Conservation (phyloP, 2,797 vertebrate genomes). For the Chiloscyllium punctatum region DNA sequence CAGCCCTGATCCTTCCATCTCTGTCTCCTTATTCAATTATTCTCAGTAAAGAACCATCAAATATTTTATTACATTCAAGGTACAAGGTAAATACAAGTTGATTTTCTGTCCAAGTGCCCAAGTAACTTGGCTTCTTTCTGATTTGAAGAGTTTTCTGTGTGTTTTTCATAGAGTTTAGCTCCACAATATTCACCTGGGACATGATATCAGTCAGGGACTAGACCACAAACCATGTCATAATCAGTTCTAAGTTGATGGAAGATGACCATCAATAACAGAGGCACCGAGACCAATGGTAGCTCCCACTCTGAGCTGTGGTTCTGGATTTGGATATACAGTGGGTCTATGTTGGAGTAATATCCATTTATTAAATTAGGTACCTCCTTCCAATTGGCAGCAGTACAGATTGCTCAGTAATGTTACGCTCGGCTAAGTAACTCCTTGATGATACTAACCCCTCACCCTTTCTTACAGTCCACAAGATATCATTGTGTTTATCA, state of each 20-base stretch:
- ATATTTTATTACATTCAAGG: background rate
- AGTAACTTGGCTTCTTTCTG: background rate
- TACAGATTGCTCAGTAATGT: background rate
- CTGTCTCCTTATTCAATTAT: background rate
- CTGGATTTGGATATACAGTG: too few relatives aligned
- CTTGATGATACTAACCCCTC: background rate
- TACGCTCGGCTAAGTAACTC: background rate
- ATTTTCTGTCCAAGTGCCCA: background rate
- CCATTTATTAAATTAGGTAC: background rate
- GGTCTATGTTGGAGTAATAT: background rate
- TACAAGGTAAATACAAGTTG: background rate
- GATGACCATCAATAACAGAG: background rate
- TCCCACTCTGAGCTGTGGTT: background rate
- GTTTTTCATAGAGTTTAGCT: background rate
- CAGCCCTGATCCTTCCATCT: background rate
- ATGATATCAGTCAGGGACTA: background rate
- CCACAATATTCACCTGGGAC: background rate
- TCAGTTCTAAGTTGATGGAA: too few relatives aligned
- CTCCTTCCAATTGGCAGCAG: too few relatives aligned
- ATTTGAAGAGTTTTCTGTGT: background rate
- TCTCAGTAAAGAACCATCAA: background rate
- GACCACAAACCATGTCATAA: background rate
- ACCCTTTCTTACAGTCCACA: conserved; percentile 69
- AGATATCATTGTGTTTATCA: conserved; percentile 84
- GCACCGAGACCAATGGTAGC: too few relatives aligned